phyloP scores from a whole-genome alignment of 2,888 invertebrate genomes.

The Pediacus dermestoides region DNA sequence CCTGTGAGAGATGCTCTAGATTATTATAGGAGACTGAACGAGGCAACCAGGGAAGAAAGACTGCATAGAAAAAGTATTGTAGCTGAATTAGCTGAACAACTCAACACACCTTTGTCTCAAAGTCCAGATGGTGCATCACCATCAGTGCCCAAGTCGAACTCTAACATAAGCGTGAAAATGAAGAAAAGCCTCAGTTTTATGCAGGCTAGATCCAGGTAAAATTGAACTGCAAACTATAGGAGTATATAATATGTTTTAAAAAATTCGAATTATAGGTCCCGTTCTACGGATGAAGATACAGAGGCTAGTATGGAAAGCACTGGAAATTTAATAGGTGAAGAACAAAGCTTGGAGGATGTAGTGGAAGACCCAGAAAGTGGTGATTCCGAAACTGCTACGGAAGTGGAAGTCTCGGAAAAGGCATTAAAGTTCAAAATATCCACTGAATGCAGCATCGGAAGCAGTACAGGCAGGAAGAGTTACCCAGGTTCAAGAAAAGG shows the following conservation, averaged over 20 bases:
- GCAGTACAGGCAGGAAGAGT: constrained; percentile 57
- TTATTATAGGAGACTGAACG: constrained; percentile 60
- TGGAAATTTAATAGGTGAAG: constrained; percentile 33
- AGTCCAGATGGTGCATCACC: constrained; percentile 48
- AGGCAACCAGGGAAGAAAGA: constrained; percentile 59
- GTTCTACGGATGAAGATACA: constrained; percentile 54
- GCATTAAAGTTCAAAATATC: constrained; percentile 73
- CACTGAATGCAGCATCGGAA: constrained; percentile 57
- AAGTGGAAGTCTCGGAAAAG: constrained; percentile 71
- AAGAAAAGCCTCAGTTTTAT: constrained; percentile 53
- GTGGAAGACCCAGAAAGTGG: constrained; percentile 59
- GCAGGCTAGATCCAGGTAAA: constrained; percentile 46
- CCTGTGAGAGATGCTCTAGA: constrained; percentile 61
- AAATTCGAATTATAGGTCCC: no score
- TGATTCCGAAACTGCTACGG: constrained; percentile 63
- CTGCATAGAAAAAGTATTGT: constrained; percentile 59
- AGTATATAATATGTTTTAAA: no score
- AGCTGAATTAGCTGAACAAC: constrained; percentile 44
- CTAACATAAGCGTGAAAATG: constrained; percentile 55
- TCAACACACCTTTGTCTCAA: constrained; percentile 46
- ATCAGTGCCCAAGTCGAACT: constrained; percentile 50
- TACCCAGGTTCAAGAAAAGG: constrained; percentile 68
- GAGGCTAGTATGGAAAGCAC: constrained; percentile 43
- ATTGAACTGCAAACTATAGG: no score
- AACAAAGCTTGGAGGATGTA: constrained; percentile 52